A percentile compares a stretch with the other conserved stretches of the same genome.
These are phyloP conservation scores for Anarrhichthys ocellatus DNA, from an alignment of 2,113 vertebrate genomes.

Conservation along the genomic window DNA sequence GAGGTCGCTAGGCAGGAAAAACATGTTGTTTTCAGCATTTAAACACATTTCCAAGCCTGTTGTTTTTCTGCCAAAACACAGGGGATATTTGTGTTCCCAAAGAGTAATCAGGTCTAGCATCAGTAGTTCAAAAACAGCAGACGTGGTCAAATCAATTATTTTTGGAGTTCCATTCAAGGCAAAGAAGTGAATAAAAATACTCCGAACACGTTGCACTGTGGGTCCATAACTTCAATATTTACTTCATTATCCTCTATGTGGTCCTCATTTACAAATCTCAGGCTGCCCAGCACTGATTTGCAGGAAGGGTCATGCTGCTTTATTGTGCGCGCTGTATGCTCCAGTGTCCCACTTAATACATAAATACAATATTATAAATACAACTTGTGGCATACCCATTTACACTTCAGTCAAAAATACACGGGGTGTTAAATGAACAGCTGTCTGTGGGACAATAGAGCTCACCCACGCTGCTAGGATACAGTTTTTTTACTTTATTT, in stretches of 20 bases:
- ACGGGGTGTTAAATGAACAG: not conserved
- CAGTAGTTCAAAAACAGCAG: constrained; percentile 1
- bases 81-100: not conserved
- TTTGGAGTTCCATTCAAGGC: not conserved
- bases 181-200: constrained; percentile 34
- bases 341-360: constrained; percentile 5
- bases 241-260: constrained; percentile 49
- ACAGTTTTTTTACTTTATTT: not conserved
- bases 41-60: not conserved
- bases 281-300: constrained; percentile 26
- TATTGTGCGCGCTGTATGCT: constrained; percentile 28
- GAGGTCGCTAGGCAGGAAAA: not conserved
- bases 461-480: not conserved
- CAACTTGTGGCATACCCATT: constrained; percentile 16
- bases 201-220: constrained; percentile 29
- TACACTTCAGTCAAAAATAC: constrained; percentile 5
- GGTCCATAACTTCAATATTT: constrained; percentile 55
- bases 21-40: not conserved
- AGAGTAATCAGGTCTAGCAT: not conserved
- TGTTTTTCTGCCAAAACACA: not conserved
- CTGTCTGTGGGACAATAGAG: constrained; percentile 7
- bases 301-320: constrained; percentile 24
- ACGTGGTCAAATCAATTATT: not conserved
- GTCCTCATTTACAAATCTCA: constrained; percentile 57
- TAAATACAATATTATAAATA: constrained; percentile 2